phyloP scores from a whole-genome alignment of 2,888 invertebrate species.

The Sturmia bella region DNA sequence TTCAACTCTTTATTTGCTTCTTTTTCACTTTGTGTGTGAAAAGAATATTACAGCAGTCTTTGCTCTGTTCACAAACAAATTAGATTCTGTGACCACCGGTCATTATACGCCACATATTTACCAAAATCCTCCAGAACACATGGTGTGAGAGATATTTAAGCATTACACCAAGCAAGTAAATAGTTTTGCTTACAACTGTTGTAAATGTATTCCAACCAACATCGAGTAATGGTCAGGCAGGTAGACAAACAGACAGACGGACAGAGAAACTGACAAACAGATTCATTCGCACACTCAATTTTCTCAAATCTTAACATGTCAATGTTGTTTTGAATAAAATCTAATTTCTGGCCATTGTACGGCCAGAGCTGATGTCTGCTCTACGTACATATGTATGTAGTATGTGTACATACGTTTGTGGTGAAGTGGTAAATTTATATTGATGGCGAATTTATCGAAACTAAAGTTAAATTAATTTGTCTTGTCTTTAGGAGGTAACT shows the following conservation, averaged over 20 bases:
- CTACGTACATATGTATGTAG: too few relatives aligned
- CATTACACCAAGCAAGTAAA: slow-evolving; percentile 39
- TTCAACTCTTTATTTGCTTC: slow-evolving; percentile 22
- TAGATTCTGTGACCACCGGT: slow-evolving; percentile 81
- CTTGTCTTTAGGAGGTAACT: slow-evolving; percentile 70
- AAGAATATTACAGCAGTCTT: slow-evolving; percentile 43
- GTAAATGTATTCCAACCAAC: slow-evolving; percentile 24
- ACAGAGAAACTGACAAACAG: background rate
- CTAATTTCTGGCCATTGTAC: slow-evolving; percentile 21
- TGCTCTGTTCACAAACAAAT: slow-evolving; percentile 76
- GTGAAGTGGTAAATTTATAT: slow-evolving; percentile 69
- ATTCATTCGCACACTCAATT: slow-evolving; percentile 35
- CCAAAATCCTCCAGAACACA: slow-evolving; percentile 62
- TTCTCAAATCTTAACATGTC: slow-evolving; percentile 48
- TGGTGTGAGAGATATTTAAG: slow-evolving; percentile 51
- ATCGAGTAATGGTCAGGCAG: background rate
- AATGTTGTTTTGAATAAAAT: slow-evolving; percentile 48
- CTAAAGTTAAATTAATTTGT: slow-evolving; percentile 80
- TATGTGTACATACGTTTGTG: slow-evolving; percentile 5
- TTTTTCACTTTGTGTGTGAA: slow-evolving; percentile 43
- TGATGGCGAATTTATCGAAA: slow-evolving; percentile 78
- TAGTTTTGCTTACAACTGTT: slow-evolving; percentile 53
- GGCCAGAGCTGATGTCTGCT: too few relatives aligned
- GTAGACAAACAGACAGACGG: background rate
- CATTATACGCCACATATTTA: slow-evolving; percentile 80